Evolutionary conservation across 1,140 invertebrate genomes (phyloP).

Genomic region (Hydropsyche tenuis): DNA sequence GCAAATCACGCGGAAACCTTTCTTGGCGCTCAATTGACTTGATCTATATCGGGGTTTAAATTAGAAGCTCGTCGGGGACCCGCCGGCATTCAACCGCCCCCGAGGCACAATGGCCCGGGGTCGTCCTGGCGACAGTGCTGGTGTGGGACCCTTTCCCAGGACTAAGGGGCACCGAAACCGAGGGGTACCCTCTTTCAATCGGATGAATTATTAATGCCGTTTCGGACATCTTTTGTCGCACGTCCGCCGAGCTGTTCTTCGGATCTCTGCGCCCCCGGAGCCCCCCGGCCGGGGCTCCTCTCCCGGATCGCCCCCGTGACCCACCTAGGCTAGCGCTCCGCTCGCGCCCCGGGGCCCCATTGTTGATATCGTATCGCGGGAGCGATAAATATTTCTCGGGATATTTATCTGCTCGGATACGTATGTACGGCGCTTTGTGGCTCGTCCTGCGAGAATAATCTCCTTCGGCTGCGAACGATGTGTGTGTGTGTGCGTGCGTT

Average conservation of each 20-base stretch:
- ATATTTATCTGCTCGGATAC: background rate
- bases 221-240: conserved; percentile 39
- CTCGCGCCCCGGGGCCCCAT: background rate
- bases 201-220: conserved; percentile 46
- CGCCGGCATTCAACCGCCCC: conserved; percentile 10
- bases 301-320: background rate
- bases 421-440: background rate
- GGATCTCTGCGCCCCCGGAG: conserved; percentile 19
- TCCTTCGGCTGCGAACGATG: background rate
- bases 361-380: conserved; percentile 10
- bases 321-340: background rate
- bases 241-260: conserved; percentile 17
- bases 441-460: background rate
- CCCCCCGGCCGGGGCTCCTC: background rate
- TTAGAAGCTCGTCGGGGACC: conserved; percentile 27
- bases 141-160: conserved; percentile 11
- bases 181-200: conserved; percentile 39
- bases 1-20: conserved; percentile 39
- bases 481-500: no score
- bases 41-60: conserved; percentile 37
- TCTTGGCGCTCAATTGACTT: conserved; percentile 34
- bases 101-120: conserved; percentile 29
- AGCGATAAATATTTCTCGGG: conserved; percentile 15
- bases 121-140: conserved; percentile 16
- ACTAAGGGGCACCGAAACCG: background rate